Evolutionary conservation across 2,113 vertebrate genomes (phyloP), one percentile per base, ranked within the genome.

Genomic region (Genyomyrus donnyi): DNA sequence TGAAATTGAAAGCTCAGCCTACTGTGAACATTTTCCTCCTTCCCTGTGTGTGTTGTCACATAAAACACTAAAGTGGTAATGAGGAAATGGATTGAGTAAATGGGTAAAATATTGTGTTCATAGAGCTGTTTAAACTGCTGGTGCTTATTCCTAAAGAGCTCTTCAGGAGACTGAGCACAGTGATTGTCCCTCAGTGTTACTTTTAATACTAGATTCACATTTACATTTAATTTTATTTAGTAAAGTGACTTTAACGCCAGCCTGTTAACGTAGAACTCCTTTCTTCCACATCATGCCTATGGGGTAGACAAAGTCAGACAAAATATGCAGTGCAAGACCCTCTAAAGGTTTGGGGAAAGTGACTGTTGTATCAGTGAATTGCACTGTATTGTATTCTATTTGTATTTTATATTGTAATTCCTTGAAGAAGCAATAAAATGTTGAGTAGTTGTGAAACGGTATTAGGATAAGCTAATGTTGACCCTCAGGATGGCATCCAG

Each of bases 131-230:
- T 85, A 85, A 85, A 48, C 45, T 85, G 83, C 21, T 1, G 83
- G 45, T 85, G 83, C 21, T 85, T 85, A 45, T 35, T 87, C n/a
- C 24, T 87, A 87, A 52, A 87, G 85, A 87, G 49, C 4, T 39
- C 45, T 46, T 87, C 45, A 48, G 83, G 39, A 46, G 83, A 48
- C 83, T 46, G 83, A 48, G 42, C 45, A 48, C 39, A 85, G 15
- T 85, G 83, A 85, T 85, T 85, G 39, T 48, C 45, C 39, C 45
- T 48, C 45, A 85, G 9, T 85, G 7, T 80, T 80, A 85, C 45
- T 97, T 97, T 97, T 97, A 97, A 91, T 91, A 91, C 98, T 98
- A 98, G 97, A 98, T 98, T 98, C 98, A 80, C 96, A 96, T 97
- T 97, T 97, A 98, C 98, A 98, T 98, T 98, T 98, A 98, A 98